These are phyloP conservation scores for Tipula confusa DNA, from an alignment of 2,888 invertebrate genomes.

Conservation along the genomic window DNA sequence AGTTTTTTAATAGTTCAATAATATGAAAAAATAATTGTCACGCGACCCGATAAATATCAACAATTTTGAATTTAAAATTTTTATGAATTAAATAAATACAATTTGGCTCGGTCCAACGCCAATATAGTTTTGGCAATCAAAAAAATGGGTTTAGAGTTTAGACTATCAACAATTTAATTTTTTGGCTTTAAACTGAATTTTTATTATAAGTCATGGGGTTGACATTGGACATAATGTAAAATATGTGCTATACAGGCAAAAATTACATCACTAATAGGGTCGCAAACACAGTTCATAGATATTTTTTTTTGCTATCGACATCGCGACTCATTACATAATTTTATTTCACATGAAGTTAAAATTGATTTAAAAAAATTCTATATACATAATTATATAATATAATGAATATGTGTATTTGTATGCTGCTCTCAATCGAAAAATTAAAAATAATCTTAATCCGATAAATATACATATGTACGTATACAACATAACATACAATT, in stretches of 20 bases:
- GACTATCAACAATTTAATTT: conserved; percentile 14
- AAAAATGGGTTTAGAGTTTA: not conserved
- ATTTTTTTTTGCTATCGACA: not conserved
- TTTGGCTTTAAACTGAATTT: not conserved
- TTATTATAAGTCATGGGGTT: not conserved
- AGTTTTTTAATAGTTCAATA: no score
- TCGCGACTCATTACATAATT: not conserved
- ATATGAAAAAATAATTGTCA: no score
- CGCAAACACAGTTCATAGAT: not conserved
- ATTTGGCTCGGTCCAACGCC: not conserved
- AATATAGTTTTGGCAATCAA: not conserved
- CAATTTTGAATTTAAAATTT: no score
- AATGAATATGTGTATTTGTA: not conserved
- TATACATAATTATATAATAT: not conserved
- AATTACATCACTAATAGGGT: not conserved
- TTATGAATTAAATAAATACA: not conserved
- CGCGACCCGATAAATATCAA: no score
- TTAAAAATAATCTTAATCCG: not conserved
- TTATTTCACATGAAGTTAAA: not conserved
- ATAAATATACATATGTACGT: not conserved
- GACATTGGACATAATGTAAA: not conserved
- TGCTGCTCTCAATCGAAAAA: not conserved
- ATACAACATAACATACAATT: not conserved
- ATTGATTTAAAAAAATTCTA: not conserved
- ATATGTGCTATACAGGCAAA: not conserved